phyloP scores from a whole-genome alignment of 2,113 vertebrate species.

The Neolamprologus devosi region DNA sequence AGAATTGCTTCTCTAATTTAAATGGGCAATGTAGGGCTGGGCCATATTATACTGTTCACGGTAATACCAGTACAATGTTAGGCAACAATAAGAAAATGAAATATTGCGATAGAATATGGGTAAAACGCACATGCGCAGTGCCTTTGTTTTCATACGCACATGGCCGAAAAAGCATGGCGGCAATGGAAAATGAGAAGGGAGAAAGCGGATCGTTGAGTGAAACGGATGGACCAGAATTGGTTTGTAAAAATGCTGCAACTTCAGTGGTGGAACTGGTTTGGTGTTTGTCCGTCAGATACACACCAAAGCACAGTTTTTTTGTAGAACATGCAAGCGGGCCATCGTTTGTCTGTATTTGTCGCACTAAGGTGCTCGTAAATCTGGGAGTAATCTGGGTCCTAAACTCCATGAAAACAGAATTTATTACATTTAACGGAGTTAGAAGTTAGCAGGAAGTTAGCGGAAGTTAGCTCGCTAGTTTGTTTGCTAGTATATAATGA shows the following conservation, averaged over 20 bases:
- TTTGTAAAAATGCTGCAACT: neutral
- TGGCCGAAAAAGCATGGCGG: neutral
- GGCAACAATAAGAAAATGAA: neutral
- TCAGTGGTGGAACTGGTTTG: no score
- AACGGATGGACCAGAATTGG: neutral
- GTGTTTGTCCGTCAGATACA: no score
- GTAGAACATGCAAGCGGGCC: no score
- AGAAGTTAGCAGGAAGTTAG: no score
- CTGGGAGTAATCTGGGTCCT: no score
- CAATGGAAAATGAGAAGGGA: neutral
- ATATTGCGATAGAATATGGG: neutral
- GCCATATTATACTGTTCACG: neutral
- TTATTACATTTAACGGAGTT: no score
- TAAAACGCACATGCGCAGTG: rapidly evolving
- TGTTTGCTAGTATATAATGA: no score
- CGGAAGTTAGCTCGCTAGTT: no score
- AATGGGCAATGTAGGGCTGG: neutral
- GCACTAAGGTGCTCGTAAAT: no score
- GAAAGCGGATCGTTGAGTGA: neutral
- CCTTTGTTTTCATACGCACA: neutral
- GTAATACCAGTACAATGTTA: neutral
- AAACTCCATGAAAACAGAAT: no score
- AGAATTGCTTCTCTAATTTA: neutral
- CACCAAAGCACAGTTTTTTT: no score
- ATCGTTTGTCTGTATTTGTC: no score